These are phyloP conservation scores for Neoniphon sammara DNA, from an alignment of 2,797 vertebrate genomes.

Conservation along the genomic window DNA sequence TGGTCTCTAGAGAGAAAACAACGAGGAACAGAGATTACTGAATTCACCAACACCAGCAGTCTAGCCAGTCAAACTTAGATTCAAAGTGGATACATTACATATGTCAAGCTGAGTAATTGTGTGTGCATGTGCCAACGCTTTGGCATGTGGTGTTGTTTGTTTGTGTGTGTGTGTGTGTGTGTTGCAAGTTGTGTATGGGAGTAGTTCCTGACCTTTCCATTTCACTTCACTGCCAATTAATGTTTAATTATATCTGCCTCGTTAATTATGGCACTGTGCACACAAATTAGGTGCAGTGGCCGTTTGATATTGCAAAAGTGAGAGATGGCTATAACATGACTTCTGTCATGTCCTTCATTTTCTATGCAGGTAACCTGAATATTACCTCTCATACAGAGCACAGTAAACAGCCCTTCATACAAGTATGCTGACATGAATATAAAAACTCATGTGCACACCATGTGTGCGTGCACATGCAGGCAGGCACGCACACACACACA, in stretches of 20 bases:
- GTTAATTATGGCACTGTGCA: conserved; percentile 20
- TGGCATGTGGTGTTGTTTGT: not conserved
- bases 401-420: not conserved
- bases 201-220: conserved; percentile 4
- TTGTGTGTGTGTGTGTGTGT: not conserved
- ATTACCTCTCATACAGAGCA: conserved; percentile 2
- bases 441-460: not conserved
- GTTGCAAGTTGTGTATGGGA: not conserved
- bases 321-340: not conserved
- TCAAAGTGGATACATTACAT: not conserved
- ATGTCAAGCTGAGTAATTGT: no score
- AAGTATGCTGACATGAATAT: not conserved
- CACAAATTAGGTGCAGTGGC: conserved; percentile 33
- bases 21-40: not conserved
- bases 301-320: not conserved
- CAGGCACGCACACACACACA: not conserved
- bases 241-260: conserved; percentile 32
- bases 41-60: not conserved
- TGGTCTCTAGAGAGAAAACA: no score
- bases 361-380: conserved; percentile 2
- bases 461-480: not conserved
- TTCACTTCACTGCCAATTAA: not conserved
- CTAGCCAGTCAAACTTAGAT: not conserved
- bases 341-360: conserved; percentile 9
- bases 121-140: not conserved